phyloP scores from a whole-genome alignment of 2,888 invertebrate genomes.

The Ophion costatus region DNA sequence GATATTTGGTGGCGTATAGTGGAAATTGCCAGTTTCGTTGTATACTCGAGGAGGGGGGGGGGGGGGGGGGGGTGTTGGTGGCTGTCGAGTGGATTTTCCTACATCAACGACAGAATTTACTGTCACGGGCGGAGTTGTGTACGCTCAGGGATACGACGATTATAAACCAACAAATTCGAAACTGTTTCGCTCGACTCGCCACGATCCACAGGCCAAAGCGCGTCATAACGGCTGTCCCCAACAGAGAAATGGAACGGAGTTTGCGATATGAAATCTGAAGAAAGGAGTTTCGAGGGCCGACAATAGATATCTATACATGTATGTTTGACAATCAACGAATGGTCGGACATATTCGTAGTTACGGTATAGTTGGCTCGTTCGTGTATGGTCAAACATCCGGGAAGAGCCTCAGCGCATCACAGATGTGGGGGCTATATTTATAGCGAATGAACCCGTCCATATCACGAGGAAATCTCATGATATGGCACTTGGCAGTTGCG shows the following conservation, averaged over 20 bases:
- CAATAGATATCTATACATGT: conserved; percentile 9
- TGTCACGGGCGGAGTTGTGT: not conserved
- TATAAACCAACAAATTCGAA: conserved; percentile 51
- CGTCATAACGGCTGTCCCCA: conserved; percentile 55
- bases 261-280: conserved; percentile 61
- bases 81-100: conserved; percentile 7
- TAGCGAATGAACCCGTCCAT: conserved; percentile 37
- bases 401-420: conserved; percentile 17
- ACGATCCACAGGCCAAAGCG: conserved; percentile 43
- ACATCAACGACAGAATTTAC: conserved; percentile 19
- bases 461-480: conserved; percentile 53
- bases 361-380: conserved; percentile 44
- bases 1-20: conserved; percentile 5
- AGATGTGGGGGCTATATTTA: conserved; percentile 22
- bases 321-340: conserved; percentile 31
- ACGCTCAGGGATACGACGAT: conserved; percentile 23
- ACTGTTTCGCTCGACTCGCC: conserved; percentile 37
- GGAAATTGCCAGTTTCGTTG: conserved; percentile 7
- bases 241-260: conserved; percentile 62
- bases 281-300: conserved; percentile 58
- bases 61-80: not conserved
- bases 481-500: conserved; percentile 62
- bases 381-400: conserved; percentile 49
- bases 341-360: conserved; percentile 30
- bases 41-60: not conserved